Evolutionary conservation across 2,888 invertebrate genomes (phyloP).

Genomic region (Tryphoninae sp.): DNA sequence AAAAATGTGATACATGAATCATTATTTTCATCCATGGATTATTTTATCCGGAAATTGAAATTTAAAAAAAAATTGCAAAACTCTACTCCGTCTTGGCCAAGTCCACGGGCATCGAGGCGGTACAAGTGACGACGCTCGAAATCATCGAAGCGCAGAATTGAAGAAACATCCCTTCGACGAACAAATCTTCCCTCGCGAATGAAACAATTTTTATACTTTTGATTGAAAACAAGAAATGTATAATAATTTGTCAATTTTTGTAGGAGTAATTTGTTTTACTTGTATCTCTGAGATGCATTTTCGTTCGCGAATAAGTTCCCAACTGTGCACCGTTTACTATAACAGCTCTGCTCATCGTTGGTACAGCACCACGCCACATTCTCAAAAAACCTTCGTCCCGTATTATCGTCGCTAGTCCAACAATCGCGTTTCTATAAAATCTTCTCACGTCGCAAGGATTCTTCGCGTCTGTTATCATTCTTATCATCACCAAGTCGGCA

Average conservation of each 20-base stretch:
- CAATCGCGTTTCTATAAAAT: conserved; percentile 84
- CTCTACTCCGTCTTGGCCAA: conserved; percentile 84
- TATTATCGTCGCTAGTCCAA: conserved; percentile 83
- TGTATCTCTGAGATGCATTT: conserved; percentile 75
- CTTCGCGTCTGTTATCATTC: conserved; percentile 86
- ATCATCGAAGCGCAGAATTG: conserved; percentile 85
- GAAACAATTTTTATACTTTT: not conserved
- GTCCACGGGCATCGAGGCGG: conserved; percentile 86
- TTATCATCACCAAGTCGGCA: conserved; percentile 83
- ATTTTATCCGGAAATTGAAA: conserved; percentile 1
- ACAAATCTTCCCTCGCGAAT: conserved; percentile 50
- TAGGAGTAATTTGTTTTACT: conserved; percentile 55
- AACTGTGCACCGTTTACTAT: conserved; percentile 87
- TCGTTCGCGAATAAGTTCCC: conserved; percentile 86
- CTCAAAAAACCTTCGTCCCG: conserved; percentile 84
- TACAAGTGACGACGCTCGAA: conserved; percentile 85
- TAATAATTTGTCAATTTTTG: not conserved
- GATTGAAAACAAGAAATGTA: not conserved
- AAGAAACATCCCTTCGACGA: conserved; percentile 69
- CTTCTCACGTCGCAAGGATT: conserved; percentile 83
- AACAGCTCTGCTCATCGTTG: conserved; percentile 83
- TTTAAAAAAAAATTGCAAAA: conserved; percentile 7
- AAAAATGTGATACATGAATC: not conserved
- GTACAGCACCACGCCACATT: conserved; percentile 84
- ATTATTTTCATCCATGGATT: not conserved